Percentiles rank a stretch among this genome's conserved stretches.
phyloP scores from a whole-genome alignment of 2,113 vertebrate genomes.

The Ctenomys sociabilis region DNA sequence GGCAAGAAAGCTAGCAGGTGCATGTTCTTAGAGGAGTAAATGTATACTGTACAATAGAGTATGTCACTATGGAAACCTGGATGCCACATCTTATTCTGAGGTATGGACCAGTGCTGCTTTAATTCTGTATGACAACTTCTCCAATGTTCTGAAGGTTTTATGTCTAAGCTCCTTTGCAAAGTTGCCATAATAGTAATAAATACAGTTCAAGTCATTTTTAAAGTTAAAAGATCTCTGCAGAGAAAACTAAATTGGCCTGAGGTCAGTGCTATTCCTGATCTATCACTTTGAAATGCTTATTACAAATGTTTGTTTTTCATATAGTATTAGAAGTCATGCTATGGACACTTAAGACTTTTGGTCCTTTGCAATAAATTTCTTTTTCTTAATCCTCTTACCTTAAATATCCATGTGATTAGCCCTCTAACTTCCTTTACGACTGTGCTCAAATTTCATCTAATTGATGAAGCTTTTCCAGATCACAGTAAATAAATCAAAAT shows the following conservation, averaged over 20 bases:
- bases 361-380: too few relatives aligned
- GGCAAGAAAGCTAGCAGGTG: background rate
- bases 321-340: background rate
- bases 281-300: background rate
- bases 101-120: fast-evolving
- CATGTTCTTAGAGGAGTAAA: background rate
- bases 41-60: background rate
- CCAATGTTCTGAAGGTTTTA: background rate
- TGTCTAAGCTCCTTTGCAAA: background rate
- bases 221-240: background rate
- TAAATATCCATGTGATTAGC: too few relatives aligned
- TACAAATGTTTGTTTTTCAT: background rate
- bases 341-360: background rate
- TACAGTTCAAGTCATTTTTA: background rate
- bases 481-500: background rate
- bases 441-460: background rate
- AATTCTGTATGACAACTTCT: background rate
- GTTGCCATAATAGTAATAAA: background rate
- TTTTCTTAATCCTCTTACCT: background rate
- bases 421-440: background rate
- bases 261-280: background rate
- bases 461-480: background rate
- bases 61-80: background rate
- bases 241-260: background rate
- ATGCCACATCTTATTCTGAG: background rate